These are phyloP conservation scores for Lepidonotus clava DNA, from an alignment of 2,888 invertebrate species.

Conservation along the genomic window DNA sequence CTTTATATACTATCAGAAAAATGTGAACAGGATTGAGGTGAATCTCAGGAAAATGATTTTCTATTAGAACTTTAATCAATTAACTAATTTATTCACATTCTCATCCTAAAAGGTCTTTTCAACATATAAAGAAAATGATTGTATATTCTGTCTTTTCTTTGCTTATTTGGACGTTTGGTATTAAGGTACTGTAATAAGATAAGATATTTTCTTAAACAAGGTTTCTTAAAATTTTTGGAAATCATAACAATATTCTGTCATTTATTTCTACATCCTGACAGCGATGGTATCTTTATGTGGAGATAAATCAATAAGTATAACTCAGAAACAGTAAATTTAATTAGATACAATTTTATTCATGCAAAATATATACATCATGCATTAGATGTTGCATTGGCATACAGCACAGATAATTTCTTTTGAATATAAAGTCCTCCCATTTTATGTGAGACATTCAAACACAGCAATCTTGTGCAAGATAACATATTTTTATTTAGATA, in stretches of 20 bases:
- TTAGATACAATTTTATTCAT: neutral
- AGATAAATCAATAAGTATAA: neutral
- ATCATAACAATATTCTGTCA: neutral
- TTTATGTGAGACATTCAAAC: too few species aligned
- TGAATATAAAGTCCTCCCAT: too few species aligned
- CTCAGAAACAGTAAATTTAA: neutral
- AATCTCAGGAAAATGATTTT: neutral
- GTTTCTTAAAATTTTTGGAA: neutral
- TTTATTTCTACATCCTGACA: neutral
- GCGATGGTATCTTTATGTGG: neutral
- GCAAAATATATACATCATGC: too few species aligned
- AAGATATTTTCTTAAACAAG: neutral
- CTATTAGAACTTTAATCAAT: neutral
- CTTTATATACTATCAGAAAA: conserved; percentile 16
- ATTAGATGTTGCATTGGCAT: too few species aligned
- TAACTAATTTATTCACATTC: neutral
- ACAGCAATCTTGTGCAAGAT: too few species aligned
- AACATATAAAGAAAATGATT: too few species aligned
- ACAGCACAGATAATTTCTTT: too few species aligned
- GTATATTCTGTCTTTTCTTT: neutral
- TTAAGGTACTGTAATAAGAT: neutral
- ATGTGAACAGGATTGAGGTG: neutral
- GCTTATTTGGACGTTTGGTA: neutral
- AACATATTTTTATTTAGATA: neutral
- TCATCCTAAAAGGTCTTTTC: too few species aligned